These are phyloP conservation scores for Cheilinus undulatus DNA, from an alignment of 2,113 vertebrate genomes.

Conservation along the genomic window DNA sequence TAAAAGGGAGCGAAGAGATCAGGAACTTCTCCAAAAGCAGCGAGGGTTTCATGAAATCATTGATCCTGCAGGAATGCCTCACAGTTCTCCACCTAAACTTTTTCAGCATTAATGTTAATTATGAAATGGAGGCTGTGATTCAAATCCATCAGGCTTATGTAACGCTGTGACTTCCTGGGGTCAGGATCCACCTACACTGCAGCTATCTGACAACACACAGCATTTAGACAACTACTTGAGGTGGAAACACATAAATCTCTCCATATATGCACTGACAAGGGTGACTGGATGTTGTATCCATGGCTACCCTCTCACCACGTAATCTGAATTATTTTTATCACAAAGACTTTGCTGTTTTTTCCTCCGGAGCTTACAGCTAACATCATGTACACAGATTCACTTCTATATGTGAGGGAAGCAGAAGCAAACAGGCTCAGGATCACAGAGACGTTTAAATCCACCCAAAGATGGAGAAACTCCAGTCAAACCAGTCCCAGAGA, in stretches of 20 bases:
- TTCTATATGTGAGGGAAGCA: conserved; percentile 50
- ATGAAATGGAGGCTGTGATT: conserved; percentile 63
- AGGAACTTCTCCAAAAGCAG: neutral
- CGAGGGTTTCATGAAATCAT: conserved; percentile 1
- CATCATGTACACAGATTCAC: conserved; percentile 45
- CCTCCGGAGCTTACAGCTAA: conserved; percentile 52
- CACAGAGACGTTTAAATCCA: neutral
- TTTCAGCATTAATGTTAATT: conserved; percentile 57
- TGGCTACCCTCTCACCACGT: conserved; percentile 76
- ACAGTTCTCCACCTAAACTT: conserved; percentile 46
- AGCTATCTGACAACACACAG: conserved; percentile 71
- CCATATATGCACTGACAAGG: conserved; percentile 73
- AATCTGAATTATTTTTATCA: conserved; percentile 79
- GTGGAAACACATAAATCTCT: conserved; percentile 74
- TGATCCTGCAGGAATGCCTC: conserved; percentile 10
- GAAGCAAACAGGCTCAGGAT: neutral
- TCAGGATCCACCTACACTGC: conserved; percentile 75
- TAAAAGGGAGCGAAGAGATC: conserved; percentile 3
- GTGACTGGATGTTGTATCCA: conserved; percentile 78
- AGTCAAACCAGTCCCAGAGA: neutral
- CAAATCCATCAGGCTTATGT: conserved; percentile 71
- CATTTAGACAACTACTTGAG: conserved; percentile 72
- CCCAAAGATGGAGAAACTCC: neutral
- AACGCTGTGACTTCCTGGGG: conserved; percentile 71
- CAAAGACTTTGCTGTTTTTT: conserved; percentile 62